Evolutionary conservation across 2,797 vertebrate species (phyloP).

Genomic region (Lacerta agilis): DNA sequence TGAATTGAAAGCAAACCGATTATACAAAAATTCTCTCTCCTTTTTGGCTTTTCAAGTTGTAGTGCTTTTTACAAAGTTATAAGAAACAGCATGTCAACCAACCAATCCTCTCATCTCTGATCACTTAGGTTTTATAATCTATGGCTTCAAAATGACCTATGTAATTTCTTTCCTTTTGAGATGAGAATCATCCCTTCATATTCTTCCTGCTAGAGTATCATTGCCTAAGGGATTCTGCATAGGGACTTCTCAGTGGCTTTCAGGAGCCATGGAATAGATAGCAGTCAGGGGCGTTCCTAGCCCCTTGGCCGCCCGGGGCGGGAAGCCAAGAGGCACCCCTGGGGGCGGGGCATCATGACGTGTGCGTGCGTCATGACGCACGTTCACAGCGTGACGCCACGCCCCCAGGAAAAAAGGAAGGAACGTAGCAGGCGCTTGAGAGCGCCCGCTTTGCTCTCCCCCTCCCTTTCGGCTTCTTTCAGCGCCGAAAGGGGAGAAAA

Average conservation of each 20-base stretch:
- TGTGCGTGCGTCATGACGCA: no score
- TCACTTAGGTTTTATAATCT: neutral
- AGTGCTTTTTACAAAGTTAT: neutral
- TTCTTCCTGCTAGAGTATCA: neutral
- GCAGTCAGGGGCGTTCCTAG: no score
- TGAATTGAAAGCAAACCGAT: neutral
- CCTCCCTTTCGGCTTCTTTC: no score
- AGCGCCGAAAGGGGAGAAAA: no score
- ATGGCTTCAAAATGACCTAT: neutral
- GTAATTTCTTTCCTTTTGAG: neutral
- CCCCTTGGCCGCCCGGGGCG: no score
- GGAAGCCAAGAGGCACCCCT: no score
- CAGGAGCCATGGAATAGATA: neutral
- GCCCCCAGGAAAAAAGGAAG: no score
- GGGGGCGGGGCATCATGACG: no score
- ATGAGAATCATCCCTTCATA: neutral
- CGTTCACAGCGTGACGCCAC: no score
- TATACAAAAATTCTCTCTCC: neutral
- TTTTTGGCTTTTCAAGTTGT: neutral
- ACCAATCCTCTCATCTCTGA: neutral
- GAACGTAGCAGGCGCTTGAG: no score
- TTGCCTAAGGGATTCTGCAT: neutral
- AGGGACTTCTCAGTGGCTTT: neutral
- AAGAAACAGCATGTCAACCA: neutral
- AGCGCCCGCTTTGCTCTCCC: no score